Evolutionary conservation across 2,113 vertebrate species (phyloP).

Genomic region (Otocyon megalotis): DNA sequence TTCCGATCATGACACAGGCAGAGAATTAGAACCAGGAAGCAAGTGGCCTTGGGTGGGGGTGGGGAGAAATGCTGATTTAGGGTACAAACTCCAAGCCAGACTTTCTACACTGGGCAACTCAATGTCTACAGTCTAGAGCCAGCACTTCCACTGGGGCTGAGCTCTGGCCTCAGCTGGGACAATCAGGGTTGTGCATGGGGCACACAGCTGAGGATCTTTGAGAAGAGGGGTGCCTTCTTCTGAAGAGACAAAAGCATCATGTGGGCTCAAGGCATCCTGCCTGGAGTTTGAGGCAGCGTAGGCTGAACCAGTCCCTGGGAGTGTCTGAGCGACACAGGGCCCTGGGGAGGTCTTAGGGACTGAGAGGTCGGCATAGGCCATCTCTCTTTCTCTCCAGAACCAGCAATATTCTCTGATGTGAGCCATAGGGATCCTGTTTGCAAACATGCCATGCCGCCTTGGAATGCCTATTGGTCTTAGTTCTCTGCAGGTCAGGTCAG

Average conservation of each 20-base stretch:
- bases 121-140: neutral
- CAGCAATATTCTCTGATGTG: neutral
- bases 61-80: neutral
- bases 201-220: neutral
- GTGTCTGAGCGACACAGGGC: accelerated
- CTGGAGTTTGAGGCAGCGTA: neutral
- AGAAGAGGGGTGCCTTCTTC: neutral
- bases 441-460: neutral
- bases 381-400: neutral
- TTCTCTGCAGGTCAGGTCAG: neutral
- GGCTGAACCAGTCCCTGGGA: neutral
- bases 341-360: neutral
- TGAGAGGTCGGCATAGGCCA: neutral
- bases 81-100: neutral
- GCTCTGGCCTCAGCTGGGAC: neutral
- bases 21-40: neutral
- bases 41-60: neutral
- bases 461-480: neutral
- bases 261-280: accelerated
- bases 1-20: neutral
- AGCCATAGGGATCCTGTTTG: neutral
- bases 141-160: accelerated
- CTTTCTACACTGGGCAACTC: no score
- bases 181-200: accelerated
- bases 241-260: neutral